phyloP scores from a whole-genome alignment of 2,113 vertebrate genomes.

The Protomyctophum bolini region DNA sequence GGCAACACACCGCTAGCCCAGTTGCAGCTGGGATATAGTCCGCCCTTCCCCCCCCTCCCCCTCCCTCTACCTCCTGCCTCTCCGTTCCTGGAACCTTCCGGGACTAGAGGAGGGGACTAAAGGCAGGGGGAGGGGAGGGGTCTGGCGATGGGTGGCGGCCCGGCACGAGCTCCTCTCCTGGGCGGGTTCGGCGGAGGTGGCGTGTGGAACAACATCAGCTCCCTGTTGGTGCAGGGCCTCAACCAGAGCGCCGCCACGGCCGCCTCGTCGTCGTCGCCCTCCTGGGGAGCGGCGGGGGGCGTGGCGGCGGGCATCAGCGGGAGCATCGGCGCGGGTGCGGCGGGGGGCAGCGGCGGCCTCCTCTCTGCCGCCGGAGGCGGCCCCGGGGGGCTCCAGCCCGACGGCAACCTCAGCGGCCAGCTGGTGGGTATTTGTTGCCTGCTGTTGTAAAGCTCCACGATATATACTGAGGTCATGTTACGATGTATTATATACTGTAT shows the following conservation, averaged over 20 bases:
- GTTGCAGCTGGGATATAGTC: background rate
- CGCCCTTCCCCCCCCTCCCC: background rate
- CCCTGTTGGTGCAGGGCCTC: slow-evolving; percentile 63
- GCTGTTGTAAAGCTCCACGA: no score
- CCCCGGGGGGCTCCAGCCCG: no score
- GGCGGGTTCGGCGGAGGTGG: slow-evolving; percentile 75
- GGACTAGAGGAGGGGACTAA: no score
- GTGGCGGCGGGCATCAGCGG: slow-evolving; percentile 49
- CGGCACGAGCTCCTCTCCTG: slow-evolving; percentile 52
- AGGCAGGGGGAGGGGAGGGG: slow-evolving; percentile 74
- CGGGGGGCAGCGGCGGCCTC: slow-evolving; percentile 54
- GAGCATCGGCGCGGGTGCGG: slow-evolving; percentile 61
- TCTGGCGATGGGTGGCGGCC: slow-evolving; percentile 10
- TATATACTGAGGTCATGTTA: no score
- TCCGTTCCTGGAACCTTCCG: no score
- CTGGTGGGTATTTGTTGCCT: no score
- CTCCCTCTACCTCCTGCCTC: background rate
- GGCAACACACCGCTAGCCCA: no score
- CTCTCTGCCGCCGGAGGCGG: no score
- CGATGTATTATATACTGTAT: no score
- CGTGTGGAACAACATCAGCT: slow-evolving; percentile 75
- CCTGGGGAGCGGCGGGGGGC: slow-evolving; percentile 68
- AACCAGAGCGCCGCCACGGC: slow-evolving; percentile 63
- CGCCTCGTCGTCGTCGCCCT: background rate
- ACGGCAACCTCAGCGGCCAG: no score